Percentiles rank a stretch among this genome's conserved stretches.
These are phyloP conservation scores for Melanotaenia boesemani DNA, from an alignment of 2,797 vertebrate genomes.

Conservation along the genomic window DNA sequence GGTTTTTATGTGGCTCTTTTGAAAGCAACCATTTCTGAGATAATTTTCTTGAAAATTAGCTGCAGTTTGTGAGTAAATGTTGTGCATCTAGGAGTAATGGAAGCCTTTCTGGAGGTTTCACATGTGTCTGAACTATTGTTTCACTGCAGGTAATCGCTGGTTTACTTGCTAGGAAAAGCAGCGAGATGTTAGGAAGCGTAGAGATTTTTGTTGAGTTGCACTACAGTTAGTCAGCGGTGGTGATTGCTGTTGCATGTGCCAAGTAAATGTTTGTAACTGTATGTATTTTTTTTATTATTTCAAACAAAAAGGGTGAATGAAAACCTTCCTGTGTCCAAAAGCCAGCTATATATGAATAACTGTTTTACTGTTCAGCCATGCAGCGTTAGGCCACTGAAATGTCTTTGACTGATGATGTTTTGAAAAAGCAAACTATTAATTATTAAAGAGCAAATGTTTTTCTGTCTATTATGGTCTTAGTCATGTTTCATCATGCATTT, in stretches of 20 bases:
- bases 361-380: not conserved
- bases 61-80: slow-evolving; percentile 2
- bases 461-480: no score
- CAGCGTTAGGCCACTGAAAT: not conserved
- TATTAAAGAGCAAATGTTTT: no score
- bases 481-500: no score
- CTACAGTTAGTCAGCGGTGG: not conserved
- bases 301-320: not conserved
- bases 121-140: not conserved
- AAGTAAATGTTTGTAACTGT: no score
- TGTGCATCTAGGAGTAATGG: not conserved
- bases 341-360: no score
- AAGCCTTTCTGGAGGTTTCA: not conserved
- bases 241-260: not conserved
- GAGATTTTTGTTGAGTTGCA: not conserved
- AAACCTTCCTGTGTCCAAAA: not conserved
- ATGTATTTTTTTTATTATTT: not conserved
- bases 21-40: not conserved
- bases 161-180: not conserved
- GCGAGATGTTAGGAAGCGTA: not conserved
- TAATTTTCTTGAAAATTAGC: not conserved
- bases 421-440: no score
- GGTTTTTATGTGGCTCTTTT: not conserved
- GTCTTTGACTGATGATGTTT: no score
- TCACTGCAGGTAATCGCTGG: not conserved